These are phyloP conservation scores for Iguana delicatissima DNA, from an alignment of 2,797 vertebrate genomes.

Conservation along the genomic window DNA sequence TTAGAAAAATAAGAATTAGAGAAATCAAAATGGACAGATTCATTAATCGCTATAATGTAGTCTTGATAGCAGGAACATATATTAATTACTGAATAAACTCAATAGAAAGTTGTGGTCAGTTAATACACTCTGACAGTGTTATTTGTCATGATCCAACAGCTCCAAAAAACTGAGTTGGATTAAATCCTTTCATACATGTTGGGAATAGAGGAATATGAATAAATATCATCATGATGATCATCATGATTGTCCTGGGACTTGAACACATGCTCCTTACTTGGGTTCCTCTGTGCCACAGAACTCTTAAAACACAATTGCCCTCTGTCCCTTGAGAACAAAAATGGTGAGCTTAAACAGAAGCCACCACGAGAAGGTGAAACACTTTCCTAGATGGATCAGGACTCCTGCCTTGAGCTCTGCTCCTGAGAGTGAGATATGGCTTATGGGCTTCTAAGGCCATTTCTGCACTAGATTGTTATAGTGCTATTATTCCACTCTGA, in stretches of 20 bases:
- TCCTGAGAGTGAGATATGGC: not conserved
- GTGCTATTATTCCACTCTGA: too few species aligned
- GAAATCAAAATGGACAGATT: too few species aligned
- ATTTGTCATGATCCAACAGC: not conserved
- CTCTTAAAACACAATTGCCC: not conserved
- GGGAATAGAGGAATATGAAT: not conserved
- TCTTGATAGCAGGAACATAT: too few species aligned
- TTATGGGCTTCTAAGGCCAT: not conserved
- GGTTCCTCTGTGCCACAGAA: not conserved
- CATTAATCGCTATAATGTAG: too few species aligned
- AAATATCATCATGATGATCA: not conserved
- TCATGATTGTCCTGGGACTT: not conserved
- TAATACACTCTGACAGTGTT: not conserved
- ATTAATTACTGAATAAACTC: too few species aligned
- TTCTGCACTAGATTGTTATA: too few species aligned
- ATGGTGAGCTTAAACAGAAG: not conserved
- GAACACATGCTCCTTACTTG: not conserved
- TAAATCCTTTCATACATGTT: not conserved
- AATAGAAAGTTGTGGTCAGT: not conserved
- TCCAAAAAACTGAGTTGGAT: not conserved
- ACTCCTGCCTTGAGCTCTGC: not conserved
- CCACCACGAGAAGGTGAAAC: not conserved
- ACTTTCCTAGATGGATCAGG: not conserved
- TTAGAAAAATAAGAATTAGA: too few species aligned
- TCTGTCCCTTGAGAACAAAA: not conserved